Evolutionary conservation across 92 coral and sea anemone species (phyloP).

Genomic region (Porites evermanni): DNA sequence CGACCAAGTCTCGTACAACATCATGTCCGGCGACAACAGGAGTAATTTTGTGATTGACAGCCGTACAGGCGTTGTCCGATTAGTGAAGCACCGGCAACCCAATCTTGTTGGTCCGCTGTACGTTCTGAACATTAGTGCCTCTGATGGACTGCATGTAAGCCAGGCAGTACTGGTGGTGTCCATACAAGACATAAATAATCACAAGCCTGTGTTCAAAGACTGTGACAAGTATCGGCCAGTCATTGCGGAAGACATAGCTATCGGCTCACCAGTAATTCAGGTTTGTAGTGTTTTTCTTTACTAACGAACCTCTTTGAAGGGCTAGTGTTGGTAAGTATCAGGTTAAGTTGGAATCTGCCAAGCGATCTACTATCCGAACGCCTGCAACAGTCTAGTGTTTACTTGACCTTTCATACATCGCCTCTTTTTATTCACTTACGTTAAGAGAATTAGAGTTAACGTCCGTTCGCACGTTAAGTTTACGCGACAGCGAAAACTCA

Average conservation of each 20-base stretch:
- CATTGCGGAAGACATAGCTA: conserved; percentile 72
- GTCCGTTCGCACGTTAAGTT: no score
- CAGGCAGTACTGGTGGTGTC: conserved; percentile 82
- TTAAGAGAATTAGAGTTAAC: no score
- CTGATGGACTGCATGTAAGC: conserved; percentile 85
- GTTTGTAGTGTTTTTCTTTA: conserved; percentile 14
- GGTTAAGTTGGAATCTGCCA: no score
- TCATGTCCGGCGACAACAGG: conserved; percentile 86
- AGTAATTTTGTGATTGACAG: conserved; percentile 85
- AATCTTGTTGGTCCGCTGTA: conserved; percentile 80
- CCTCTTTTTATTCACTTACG: no score
- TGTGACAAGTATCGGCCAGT: conserved; percentile 83
- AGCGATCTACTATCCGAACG: no score
- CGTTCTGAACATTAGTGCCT: conserved; percentile 85
- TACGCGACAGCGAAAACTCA: no score
- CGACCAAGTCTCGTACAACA: conserved; percentile 85
- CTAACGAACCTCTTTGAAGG: no score
- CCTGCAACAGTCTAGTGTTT: no score
- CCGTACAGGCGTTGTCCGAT: conserved; percentile 84
- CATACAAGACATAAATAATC: conserved; percentile 89
- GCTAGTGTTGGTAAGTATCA: no score
- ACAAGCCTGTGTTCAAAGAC: conserved; percentile 88
- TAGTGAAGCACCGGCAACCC: conserved; percentile 58
- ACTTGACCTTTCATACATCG: no score
- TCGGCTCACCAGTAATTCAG: conserved; percentile 78